Base-by-base conservation (phyloP, 30 jellyfish, hydroid and myxozoan genomes). In the Turritopsis dohrnii region DNA sequence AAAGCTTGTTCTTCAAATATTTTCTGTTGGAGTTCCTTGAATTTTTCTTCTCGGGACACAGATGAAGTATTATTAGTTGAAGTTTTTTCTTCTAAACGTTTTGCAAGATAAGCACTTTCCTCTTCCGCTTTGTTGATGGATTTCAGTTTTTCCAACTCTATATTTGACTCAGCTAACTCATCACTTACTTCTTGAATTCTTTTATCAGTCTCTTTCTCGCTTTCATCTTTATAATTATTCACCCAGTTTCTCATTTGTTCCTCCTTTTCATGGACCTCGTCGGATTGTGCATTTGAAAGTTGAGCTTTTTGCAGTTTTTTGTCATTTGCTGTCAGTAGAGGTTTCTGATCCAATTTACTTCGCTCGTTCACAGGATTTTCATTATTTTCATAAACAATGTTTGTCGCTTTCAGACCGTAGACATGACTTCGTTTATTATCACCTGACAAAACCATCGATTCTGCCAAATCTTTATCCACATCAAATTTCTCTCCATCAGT, bases 391-490 rank as follows among this genome's bases (percentile, higher is more conserved):
- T 29, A 53, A 26, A 26, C 71, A 18, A 77, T 60, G n/a, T 53
- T 53, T 13, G 28, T 25, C 53, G 85, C 85, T 24, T 21, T 60
- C 21, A 77, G 4, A 0, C 77, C 77, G 30, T 69, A 69, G 17
- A 69, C 77, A 69, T 69, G 28, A 30, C 66, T 29, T 20, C 71
- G 53, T 52, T 52, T 52, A 23, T 28, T 76, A 18, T 80, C 82
- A 53, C 83, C 82, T 0, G 65, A 28, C 60, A 80, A 25, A 22
- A 80, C 60, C 87, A 80, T 80, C 20, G 87, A 80, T n/a, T 80
- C 87, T n/a, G 87, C 87, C 18, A 80, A 53, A 52, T 80, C 87
- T 80, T 26, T 80, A 21, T 80, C 87, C 1, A 53, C 29, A 60
- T 80, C 87, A 28, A 28, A 76, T 41, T 41, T 41, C 60, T 41